Conservation (phyloP, 2,888 invertebrate genomes). For the Caenorhabditis sp. region DNA sequence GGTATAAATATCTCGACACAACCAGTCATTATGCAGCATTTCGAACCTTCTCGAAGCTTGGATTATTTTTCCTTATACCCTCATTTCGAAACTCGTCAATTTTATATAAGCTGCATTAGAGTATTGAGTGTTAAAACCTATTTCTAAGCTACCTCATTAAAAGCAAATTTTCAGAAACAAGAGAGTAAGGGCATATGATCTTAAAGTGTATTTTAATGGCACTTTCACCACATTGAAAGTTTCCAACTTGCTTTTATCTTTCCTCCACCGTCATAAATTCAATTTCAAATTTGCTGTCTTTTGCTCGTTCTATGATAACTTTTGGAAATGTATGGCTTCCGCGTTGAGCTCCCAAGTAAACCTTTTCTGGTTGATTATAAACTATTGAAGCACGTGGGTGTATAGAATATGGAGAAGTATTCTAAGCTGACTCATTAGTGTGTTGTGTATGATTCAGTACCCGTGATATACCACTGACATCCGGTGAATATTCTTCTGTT, state of each 20-base stretch:
- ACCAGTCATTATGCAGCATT: conserved; percentile 37
- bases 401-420: conserved; percentile 5
- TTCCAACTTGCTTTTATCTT: not conserved
- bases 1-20: conserved; percentile 45
- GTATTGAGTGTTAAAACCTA: too few relatives aligned
- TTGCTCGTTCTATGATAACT: not conserved
- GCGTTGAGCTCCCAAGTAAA: not conserved
- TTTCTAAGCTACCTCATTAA: too few relatives aligned
- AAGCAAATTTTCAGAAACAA: too few relatives aligned
- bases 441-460: conserved; percentile 8
- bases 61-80: not conserved
- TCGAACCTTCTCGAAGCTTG: not conserved
- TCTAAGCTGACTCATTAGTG: conserved; percentile 22
- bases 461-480: conserved; percentile 17
- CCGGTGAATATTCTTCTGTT: not conserved
- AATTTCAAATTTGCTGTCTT: too few relatives aligned
- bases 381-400: conserved; percentile 32
- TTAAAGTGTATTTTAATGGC: too few relatives aligned
- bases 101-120: not conserved
- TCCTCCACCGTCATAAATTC: too few relatives aligned
- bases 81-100: not conserved
- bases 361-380: conserved; percentile 30
- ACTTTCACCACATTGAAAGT: too few relatives aligned
- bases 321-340: conserved; percentile 17
- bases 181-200: too few relatives aligned